Evolutionary conservation across 1,140 invertebrate species (phyloP), one percentile per base, ranked within the genome.

Genomic region (Drosophila rhopaloa): DNA sequence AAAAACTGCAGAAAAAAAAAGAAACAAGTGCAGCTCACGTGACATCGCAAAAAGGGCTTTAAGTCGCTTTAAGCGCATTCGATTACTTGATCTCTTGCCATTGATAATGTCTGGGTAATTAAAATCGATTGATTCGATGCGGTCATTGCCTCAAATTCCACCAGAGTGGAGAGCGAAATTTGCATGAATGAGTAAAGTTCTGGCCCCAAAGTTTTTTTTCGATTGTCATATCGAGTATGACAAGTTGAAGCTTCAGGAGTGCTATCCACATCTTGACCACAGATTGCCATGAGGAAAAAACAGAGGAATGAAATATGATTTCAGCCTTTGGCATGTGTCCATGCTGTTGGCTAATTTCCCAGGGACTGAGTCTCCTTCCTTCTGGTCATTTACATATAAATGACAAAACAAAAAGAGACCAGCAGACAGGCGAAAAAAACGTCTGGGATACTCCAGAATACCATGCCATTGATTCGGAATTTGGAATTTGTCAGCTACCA

Each of bases 321-420:
- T 55, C 38, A 63, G 62, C 27, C 48, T 35, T 38, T 68, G 68
- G 59, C 67, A 76, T 68, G 48, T 62, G 74, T 53, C 61, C 48
- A 44, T 41, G 43, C 55, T 79, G 62, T 58, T 63, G 62, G 66
- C 62, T 83, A 79, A 70, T 71, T 75, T 59, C 48, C 51, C 44
- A 40, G 53, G 47, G 47, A 51, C 70, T 55, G 32, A 50, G n/a
- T 19, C 38, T 29, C 11, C 27, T 32, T 48, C 41, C 51, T 16
- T 38, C 70, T 47, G 75, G 60, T 80, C 79, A 86, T 86, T 86
- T 88, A 77, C 83, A 86, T 86, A 86, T 86, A 86, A 83, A 86
- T 86, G 81, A 82, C 75, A 60, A 57, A 44, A 61, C 27, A 46
- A 55, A 67, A 40, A 44, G n/a, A 73, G 24, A 47, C 51, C 24